Base-by-base conservation (phyloP, 2,113 vertebrate genomes). In the Triplophysa rosa region DNA sequence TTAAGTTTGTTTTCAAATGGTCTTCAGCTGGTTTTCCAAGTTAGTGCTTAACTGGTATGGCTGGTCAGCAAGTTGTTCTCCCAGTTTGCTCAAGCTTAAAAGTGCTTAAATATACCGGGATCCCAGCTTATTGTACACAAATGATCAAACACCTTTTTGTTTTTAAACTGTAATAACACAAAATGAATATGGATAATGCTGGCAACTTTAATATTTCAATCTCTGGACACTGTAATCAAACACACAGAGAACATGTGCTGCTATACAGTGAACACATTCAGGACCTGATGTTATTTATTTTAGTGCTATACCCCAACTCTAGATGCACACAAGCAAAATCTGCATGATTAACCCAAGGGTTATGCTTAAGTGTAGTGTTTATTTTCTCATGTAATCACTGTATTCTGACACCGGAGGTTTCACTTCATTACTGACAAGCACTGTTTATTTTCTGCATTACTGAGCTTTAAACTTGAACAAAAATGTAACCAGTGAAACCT, bases 401-500 rank as follows among this genome's bases (percentile, higher is more conserved):
- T 72, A 5, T 58, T 40, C 54, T 16, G 52, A 72, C 52, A 72
- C 12, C 2, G 12, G 12, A 54, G 19, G 8, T 40, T 56, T 66
- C 64, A 54, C 19, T 62, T 78, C 42, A 79, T 69, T 64, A 63
- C 58, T 70, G 59, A 54, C 8, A 26, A 49, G 62, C 40, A 24
- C 42, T 74, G 69, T 74, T 82, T 74, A 82, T 56, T 67, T 79
- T 82, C 58, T 54, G 54, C 45, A 24, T 74, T 0, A 40, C 63
- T 62, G 62, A 83, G 52, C 12, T 66, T 21, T n/a, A 16, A 56
- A 58, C 24, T 29, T 73, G 72, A 33, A 76, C n/a, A 79, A 23
- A n/a, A 40, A 62, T 42, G 21, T n/a, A 33, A 49, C 66, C 17
- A 10, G 56, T 73, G 29, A 59, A 49, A 42, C 24, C 37, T n/a